Evolutionary conservation across 2,888 invertebrate species (phyloP).

Genomic region (Pheosia gnoma): DNA sequence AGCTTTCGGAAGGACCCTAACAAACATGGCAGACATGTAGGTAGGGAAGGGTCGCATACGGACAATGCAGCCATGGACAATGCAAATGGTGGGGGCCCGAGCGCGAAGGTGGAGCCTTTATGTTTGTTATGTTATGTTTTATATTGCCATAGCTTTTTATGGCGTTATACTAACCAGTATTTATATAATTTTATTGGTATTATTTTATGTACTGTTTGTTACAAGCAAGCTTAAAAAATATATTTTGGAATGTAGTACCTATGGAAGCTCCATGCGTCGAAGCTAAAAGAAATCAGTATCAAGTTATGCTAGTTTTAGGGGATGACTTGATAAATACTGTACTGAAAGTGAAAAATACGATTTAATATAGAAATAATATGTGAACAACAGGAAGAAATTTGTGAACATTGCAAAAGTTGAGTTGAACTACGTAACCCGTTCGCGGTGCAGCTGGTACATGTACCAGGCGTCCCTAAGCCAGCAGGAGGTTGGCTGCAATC

Average conservation of each 20-base stretch:
- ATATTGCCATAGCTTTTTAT: too few relatives aligned
- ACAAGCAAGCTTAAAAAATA: too few relatives aligned
- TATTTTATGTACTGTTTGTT: too few relatives aligned
- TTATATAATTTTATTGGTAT: too few relatives aligned
- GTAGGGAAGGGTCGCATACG: conserved; percentile 10
- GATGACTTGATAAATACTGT: too few relatives aligned
- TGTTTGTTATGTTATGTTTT: too few relatives aligned
- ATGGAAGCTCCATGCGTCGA: too few relatives aligned
- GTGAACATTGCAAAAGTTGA: background rate
- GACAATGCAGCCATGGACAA: conserved; percentile 10
- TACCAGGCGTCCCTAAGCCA: conserved; percentile 63
- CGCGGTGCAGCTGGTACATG: conserved; percentile 40
- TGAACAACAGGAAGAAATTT: background rate
- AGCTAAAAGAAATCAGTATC: too few relatives aligned
- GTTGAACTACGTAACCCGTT: conserved; percentile 55
- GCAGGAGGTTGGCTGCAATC: conserved; percentile 54
- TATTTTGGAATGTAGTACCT: too few relatives aligned
- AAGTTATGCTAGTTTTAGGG: too few relatives aligned
- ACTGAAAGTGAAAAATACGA: background rate
- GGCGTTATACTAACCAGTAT: too few relatives aligned
- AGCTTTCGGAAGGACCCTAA: conserved; percentile 51
- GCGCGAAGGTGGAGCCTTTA: background rate
- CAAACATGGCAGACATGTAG: conserved; percentile 53
- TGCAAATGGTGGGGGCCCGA: background rate
- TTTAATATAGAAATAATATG: background rate